Base-by-base conservation (phyloP, 2,797 vertebrate species). In the Aldrovandia affinis region DNA sequence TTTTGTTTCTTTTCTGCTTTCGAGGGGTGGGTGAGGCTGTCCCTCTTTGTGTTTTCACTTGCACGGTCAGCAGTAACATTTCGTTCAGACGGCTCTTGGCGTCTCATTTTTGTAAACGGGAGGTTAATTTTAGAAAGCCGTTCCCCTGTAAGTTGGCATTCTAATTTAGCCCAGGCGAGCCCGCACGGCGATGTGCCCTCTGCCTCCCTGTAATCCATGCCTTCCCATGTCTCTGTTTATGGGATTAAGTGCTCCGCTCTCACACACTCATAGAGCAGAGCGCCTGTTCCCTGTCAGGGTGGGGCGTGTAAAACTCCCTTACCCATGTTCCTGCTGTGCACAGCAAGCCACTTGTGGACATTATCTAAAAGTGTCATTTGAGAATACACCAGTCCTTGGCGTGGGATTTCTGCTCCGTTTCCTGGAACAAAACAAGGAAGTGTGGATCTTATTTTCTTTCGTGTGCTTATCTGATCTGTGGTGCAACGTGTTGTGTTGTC, bases 371-470 rank as follows among this genome's bases (percentile, higher is more conserved):
- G 42, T 77, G 73, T 42, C 9, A 20, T 47, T 44, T 22, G 20
- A 25, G 73, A 47, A 25, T 22, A 77, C 15, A 44, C 44, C 39
- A 1, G 22, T 25, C 25, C 18, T 47, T 15, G 73, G 39, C 39
- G 20, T 77, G 20, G 6, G 39, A 44, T 77, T 25, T 77, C 10
- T 57, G 20, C 12, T 22, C 33, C 20, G 54, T n/a, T 57, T 57
- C 79, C 33, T 59, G 55, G n/a, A 80, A 80, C 25, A n/a, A 47
- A 47, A 77, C 73, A 77, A 77, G 73, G 73, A 77, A 77, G 73
- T 77, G 39, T 8, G 36, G 20, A 25, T 10, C 25, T 77, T 12
- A 42, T 12, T 1, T 50, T 50, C 15, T 57, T 20, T 57, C 15
- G 9, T 57, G 2, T n/a, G n/a, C n/a, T 20, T 57, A 2, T 20